Conservation (phyloP, 2,113 vertebrate genomes). For the Craseonycteris thonglongyai region DNA sequence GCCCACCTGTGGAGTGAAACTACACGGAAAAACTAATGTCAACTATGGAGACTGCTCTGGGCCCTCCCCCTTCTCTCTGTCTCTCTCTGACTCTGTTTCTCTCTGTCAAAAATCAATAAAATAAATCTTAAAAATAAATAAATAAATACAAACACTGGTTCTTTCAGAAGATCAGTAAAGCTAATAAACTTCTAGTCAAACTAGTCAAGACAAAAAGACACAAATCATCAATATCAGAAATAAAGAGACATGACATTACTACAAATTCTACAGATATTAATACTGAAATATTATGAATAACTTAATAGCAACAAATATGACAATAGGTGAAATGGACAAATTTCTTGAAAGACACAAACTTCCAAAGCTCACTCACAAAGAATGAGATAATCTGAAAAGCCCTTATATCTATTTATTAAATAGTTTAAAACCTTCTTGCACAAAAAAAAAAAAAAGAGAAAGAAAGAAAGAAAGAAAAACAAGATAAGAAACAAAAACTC, state of each 20-base stretch:
- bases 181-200: not conserved
- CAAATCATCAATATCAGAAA: not conserved
- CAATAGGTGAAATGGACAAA: not conserved
- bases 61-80: no score
- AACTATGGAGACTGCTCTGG: no score
- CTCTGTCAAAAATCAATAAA: no score
- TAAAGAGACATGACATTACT: not conserved
- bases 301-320: not conserved
- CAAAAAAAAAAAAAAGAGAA: not conserved
- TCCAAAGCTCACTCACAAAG: not conserved
- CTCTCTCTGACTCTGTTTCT: no score
- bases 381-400: not conserved
- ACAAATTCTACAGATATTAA: not conserved
- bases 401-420: not conserved
- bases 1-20: no score
- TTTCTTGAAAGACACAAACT: not conserved
- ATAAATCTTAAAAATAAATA: not conserved
- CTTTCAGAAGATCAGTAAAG: not conserved
- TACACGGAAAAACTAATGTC: no score
- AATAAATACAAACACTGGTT: not conserved
- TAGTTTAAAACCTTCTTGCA: not conserved
- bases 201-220: not conserved
- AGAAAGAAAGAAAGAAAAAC: not conserved
- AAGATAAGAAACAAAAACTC: not conserved
- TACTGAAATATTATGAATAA: not conserved